Conservation (phyloP, 2,797 vertebrate species). For the Tauraco hartlaubi region DNA sequence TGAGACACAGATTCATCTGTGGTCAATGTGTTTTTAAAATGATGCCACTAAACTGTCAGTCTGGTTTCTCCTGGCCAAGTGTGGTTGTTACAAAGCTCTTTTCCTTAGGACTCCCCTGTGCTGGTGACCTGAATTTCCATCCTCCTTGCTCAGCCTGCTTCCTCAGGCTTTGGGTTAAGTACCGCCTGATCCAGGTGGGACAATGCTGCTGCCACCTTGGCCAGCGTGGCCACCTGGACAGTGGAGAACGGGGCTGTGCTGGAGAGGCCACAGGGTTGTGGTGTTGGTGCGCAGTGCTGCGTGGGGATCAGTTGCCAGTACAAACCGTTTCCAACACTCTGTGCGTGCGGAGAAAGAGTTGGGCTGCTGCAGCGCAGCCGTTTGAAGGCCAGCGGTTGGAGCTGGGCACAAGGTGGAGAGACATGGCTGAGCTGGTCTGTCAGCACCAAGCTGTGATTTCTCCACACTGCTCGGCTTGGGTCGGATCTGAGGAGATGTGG, state of each 20-base stretch:
- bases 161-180: background rate
- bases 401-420: background rate
- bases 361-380: background rate
- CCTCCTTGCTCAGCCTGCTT: background rate
- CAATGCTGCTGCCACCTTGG: background rate
- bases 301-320: background rate
- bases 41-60: background rate
- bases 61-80: background rate
- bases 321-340: background rate
- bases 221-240: background rate
- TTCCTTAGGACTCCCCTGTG: background rate
- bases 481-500: background rate
- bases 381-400: background rate
- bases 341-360: accelerated
- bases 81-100: background rate
- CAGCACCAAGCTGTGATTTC: background rate
- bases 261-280: background rate
- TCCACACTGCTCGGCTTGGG: background rate
- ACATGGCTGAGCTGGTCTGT: background rate
- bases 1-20: slow-evolving; percentile 28
- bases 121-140: background rate
- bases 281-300: background rate
- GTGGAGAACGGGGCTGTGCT: background rate
- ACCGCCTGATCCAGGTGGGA: background rate
- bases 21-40: slow-evolving; percentile 40